Conservation (phyloP, 2,888 invertebrate species). For the Sympetrum striolatum region DNA sequence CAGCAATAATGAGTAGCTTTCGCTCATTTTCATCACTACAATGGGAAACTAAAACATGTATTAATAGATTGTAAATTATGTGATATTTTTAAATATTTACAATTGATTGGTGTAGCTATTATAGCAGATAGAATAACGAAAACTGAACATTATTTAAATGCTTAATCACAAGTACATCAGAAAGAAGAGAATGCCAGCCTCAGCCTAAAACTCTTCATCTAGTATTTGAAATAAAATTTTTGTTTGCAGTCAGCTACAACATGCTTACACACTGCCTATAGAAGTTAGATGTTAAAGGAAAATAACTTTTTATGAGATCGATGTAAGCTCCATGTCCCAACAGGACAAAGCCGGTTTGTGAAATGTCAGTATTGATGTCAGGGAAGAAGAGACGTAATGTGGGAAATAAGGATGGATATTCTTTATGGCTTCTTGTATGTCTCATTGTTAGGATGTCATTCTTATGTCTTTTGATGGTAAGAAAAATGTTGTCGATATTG, state of each 20-base stretch:
- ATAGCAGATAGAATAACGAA: neutral
- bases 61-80: neutral
- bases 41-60: neutral
- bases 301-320: neutral
- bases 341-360: neutral
- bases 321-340: neutral
- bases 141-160: neutral
- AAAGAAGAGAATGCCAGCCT: neutral
- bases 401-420: neutral
- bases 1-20: neutral
- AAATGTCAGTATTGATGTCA: neutral
- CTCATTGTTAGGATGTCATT: conserved; percentile 18
- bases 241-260: neutral
- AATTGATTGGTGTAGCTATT: neutral
- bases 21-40: neutral
- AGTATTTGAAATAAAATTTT: neutral
- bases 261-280: neutral
- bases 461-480: neutral
- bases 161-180: neutral
- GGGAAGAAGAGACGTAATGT: neutral
- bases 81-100: conserved; percentile 3
- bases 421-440: neutral
- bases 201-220: neutral
- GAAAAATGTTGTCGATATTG: conserved; percentile 2
- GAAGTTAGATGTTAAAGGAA: neutral